Evolutionary conservation across 2,797 vertebrate species (phyloP), one percentile per base, ranked within the genome.

Genomic region (Coendou prehensilis): DNA sequence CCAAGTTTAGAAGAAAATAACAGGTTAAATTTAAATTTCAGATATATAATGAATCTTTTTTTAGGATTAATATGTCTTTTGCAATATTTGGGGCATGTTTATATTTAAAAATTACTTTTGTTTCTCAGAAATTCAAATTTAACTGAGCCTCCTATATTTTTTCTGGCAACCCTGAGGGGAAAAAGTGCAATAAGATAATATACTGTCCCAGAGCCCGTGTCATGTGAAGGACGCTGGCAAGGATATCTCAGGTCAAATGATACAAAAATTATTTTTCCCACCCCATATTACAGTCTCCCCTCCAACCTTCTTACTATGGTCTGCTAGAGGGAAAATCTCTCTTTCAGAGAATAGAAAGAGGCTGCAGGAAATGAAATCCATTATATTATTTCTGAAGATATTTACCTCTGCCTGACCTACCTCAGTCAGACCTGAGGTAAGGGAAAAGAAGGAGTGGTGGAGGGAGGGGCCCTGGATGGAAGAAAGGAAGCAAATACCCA

Each of bases 21-120:
- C 56, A 90, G 2, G 20, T 76, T 73, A 79, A 75, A 86, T 83
- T 59, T 94, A 59, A 90, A 96, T 76, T 95, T 87, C 79, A 93
- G 45, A 83, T 67, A 86, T 18, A 26, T 28, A 83, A 41, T 15
- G 14, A 82, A 56, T 56, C 18, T 76, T 89, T 82, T 75, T 76
- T 63, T 52, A 87, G 26, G 76, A 57, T 89, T 82, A 69, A 28
- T 76, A 30, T 91, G 30, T 78, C 22, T 28, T 20, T n/a, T 30
- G 2, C 4, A 56, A 20, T 90, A 87, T 50, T 81, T 67, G 64
- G 54, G 4, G 69, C 13, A 26, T 28, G 8, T 23, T 93, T 73
- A 52, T 10, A 59, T 61, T 93, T n/a, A 79, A 83, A 91, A 81
- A 15, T 90, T 54, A 33, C 54, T 92, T 73, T 83, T 67, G 13